These are phyloP conservation scores for Brachionus rotundiformis DNA, from an alignment of 1,140 invertebrate species.

Conservation along the genomic window DNA sequence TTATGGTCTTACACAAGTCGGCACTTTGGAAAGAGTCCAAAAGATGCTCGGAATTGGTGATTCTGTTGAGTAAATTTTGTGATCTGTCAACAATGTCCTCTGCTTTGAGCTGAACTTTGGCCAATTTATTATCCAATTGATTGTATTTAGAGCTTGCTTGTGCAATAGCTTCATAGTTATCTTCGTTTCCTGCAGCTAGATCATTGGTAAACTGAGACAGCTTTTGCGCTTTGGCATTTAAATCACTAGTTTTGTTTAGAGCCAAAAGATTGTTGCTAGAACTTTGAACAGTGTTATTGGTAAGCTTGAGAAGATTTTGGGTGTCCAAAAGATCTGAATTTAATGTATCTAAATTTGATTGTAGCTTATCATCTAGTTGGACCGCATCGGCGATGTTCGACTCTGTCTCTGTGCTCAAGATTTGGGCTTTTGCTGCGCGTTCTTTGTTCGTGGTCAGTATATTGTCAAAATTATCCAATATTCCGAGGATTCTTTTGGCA, in stretches of 20 bases:
- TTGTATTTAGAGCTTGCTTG: neutral
- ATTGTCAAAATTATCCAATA: neutral
- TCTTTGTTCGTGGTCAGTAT: neutral
- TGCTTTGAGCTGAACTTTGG: neutral
- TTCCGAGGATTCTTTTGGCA: neutral
- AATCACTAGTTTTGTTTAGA: neutral
- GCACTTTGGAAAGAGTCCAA: neutral
- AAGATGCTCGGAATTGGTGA: neutral
- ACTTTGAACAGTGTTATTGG: neutral
- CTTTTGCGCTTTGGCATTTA: neutral
- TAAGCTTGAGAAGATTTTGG: neutral
- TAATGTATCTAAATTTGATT: neutral
- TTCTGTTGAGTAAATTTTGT: slow-evolving; percentile 30
- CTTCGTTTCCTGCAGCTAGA: neutral
- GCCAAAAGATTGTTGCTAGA: neutral
- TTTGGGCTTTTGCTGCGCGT: neutral
- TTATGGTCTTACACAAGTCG: neutral
- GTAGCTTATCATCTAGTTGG: neutral
- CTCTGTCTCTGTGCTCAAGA: neutral
- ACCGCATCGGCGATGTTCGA: neutral
- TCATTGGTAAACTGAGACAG: neutral
- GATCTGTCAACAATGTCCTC: slow-evolving; percentile 30
- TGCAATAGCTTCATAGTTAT: neutral
- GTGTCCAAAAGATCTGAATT: neutral
- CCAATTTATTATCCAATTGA: neutral